Percentiles rank a stretch among this genome's conserved stretches.
These are phyloP conservation scores for Sorex maritimensis DNA, from an alignment of 2,797 vertebrate genomes.

Conservation along the genomic window DNA sequence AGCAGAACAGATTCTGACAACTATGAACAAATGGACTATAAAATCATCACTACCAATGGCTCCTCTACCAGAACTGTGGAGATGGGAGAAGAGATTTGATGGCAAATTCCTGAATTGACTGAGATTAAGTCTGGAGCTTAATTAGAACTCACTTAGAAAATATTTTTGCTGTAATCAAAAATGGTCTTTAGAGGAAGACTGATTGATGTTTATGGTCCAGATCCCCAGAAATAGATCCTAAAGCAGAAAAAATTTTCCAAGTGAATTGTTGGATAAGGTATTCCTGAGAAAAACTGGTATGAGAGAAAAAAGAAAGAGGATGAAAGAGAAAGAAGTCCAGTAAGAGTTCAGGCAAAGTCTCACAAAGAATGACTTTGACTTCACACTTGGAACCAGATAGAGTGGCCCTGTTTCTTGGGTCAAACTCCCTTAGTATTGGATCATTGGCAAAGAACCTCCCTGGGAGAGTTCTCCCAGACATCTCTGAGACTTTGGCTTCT, in stretches of 20 bases:
- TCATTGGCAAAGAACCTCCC: not conserved
- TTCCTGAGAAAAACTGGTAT: not conserved
- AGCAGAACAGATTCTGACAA: constrained; percentile 25
- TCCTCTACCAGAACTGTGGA: not conserved
- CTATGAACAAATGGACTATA: not conserved
- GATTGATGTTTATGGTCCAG: not conserved
- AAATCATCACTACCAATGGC: not conserved
- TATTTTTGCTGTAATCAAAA: constrained; percentile 51
- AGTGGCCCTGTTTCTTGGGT: not conserved
- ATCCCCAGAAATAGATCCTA: not conserved
- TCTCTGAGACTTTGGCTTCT: not conserved
- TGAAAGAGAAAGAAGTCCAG: not conserved
- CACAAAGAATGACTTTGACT: not conserved
- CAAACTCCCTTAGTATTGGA: not conserved
- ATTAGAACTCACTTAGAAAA: constrained; percentile 27
- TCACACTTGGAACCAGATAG: not conserved
- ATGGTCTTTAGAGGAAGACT: constrained; percentile 9
- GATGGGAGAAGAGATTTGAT: constrained; percentile 3
- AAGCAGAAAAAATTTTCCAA: not conserved
- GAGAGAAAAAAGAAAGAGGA: not conserved
- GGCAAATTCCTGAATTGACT: constrained; percentile 36
- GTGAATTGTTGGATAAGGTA: not conserved
- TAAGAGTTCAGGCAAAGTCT: not conserved
- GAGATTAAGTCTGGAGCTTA: constrained; percentile 30
- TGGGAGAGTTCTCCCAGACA: not conserved